phyloP scores from a whole-genome alignment of 2,113 vertebrate genomes.

The Pogonocichla stellata region DNA sequence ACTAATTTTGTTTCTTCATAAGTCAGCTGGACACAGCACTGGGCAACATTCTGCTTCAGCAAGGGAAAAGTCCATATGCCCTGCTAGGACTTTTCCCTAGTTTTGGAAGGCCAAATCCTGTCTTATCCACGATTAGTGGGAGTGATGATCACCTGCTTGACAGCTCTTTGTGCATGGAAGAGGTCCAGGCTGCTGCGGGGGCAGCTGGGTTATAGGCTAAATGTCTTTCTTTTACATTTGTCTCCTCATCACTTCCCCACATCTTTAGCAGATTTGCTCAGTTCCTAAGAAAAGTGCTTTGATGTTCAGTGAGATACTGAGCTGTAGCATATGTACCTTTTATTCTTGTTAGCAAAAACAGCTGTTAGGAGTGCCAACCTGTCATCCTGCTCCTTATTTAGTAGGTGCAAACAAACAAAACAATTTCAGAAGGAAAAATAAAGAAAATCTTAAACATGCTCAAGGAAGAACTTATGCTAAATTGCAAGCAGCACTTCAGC shows the following conservation, averaged over 20 bases:
- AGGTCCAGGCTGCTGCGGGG: not conserved
- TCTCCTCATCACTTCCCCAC: not conserved
- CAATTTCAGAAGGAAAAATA: conserved; percentile 26
- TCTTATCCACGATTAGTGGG: not conserved
- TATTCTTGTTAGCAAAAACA: conserved; percentile 53
- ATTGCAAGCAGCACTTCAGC: not conserved
- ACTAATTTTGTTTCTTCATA: not conserved
- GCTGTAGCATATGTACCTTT: conserved; percentile 61
- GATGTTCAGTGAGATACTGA: conserved; percentile 47
- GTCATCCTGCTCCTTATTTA: conserved; percentile 49
- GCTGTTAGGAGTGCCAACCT: conserved; percentile 44
- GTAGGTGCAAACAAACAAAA: conserved; percentile 22
- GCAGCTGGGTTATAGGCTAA: not conserved
- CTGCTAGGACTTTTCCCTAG: not conserved
- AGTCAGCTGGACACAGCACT: not conserved
- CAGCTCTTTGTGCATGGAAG: not conserved
- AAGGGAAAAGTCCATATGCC: not conserved
- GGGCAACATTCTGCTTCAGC: not conserved
- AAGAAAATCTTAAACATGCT: not conserved
- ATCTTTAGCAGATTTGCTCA: conserved; percentile 31
- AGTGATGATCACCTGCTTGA: not conserved
- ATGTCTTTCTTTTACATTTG: not conserved
- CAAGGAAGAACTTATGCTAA: not conserved
- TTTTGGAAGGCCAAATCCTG: not conserved
- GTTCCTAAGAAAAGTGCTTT: conserved; percentile 33